phyloP scores from a whole-genome alignment of 2,797 vertebrate genomes.

The Sciurus carolinensis region DNA sequence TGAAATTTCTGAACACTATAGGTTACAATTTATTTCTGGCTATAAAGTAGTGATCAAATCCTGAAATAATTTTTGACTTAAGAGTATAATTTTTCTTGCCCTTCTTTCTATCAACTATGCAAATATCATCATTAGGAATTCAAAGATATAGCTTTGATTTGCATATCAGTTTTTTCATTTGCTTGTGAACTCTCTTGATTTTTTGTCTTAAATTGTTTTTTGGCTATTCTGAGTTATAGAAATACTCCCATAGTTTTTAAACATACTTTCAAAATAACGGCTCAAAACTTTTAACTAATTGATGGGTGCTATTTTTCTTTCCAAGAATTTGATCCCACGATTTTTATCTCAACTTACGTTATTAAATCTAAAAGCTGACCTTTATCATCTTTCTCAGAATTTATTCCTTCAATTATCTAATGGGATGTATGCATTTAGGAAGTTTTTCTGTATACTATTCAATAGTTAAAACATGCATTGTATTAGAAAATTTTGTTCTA shows the following conservation, averaged over 20 bases:
- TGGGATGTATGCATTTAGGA: background rate
- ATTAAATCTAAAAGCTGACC: background rate
- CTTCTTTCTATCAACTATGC: background rate
- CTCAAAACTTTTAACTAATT: slow-evolving; percentile 36
- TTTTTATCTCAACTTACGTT: background rate
- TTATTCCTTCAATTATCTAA: background rate
- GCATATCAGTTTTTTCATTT: background rate
- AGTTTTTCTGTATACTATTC: background rate
- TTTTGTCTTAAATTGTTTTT: slow-evolving; percentile 36
- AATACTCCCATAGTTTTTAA: background rate
- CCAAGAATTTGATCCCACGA: background rate
- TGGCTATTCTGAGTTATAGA: background rate
- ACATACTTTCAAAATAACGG: slow-evolving; percentile 21
- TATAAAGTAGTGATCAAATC: background rate
- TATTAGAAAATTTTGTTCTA: slow-evolving; percentile 17
- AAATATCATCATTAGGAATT: slow-evolving; percentile 24
- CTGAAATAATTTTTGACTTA: slow-evolving; percentile 29
- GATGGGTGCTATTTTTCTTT: background rate
- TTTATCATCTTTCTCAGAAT: slow-evolving; percentile 20
- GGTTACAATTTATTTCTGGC: background rate
- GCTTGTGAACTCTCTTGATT: background rate
- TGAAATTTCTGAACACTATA: slow-evolving; percentile 32
- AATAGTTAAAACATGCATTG: background rate
- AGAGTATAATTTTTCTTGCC: background rate
- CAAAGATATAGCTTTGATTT: background rate